phyloP scores from a whole-genome alignment of 2,888 invertebrate species.

The Gari tellinella region DNA sequence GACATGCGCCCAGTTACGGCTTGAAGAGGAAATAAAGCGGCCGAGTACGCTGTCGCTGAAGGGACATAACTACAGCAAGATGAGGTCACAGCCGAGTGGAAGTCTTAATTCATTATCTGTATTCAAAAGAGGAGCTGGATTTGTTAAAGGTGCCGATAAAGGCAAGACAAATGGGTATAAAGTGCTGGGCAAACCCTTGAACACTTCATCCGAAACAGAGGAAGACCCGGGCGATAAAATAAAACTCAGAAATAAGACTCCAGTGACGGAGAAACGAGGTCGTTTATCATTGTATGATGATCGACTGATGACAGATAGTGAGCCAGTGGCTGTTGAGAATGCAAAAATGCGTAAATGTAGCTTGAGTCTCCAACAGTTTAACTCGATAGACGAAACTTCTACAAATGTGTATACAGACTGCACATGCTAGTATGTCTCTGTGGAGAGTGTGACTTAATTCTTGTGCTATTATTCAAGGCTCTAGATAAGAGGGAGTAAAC shows the following conservation, averaged over 20 bases:
- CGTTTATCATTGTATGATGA: slow-evolving; percentile 95
- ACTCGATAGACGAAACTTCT: slow-evolving; percentile 43
- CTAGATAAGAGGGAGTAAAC: no score
- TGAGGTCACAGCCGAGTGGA: slow-evolving; percentile 29
- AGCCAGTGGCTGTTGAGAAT: slow-evolving; percentile 35
- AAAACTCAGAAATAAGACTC: slow-evolving; percentile 74
- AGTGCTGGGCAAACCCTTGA: slow-evolving; percentile 28
- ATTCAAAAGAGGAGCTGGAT: slow-evolving; percentile 22
- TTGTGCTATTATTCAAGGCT: no score
- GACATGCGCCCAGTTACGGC: slow-evolving; percentile 40
- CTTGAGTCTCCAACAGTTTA: slow-evolving; percentile 67
- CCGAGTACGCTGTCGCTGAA: slow-evolving; percentile 76
- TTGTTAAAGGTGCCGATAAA: slow-evolving; percentile 28
- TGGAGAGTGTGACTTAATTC: no score
- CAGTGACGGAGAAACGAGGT: slow-evolving; percentile 71
- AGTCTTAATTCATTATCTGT: slow-evolving; percentile 48
- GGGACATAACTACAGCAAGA: slow-evolving; percentile 71
- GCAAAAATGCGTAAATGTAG: slow-evolving; percentile 57
- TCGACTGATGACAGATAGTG: slow-evolving; percentile 89
- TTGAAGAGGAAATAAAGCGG: slow-evolving; percentile 53
- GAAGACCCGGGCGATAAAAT: slow-evolving; percentile 65
- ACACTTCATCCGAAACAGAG: slow-evolving; percentile 7
- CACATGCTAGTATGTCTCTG: slow-evolving; percentile 28
- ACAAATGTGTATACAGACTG: slow-evolving; percentile 50
- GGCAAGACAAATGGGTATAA: slow-evolving; percentile 38